These are phyloP conservation scores for Eumacrocentrus americanus DNA, from an alignment of 2,888 invertebrate species.

Conservation along the genomic window DNA sequence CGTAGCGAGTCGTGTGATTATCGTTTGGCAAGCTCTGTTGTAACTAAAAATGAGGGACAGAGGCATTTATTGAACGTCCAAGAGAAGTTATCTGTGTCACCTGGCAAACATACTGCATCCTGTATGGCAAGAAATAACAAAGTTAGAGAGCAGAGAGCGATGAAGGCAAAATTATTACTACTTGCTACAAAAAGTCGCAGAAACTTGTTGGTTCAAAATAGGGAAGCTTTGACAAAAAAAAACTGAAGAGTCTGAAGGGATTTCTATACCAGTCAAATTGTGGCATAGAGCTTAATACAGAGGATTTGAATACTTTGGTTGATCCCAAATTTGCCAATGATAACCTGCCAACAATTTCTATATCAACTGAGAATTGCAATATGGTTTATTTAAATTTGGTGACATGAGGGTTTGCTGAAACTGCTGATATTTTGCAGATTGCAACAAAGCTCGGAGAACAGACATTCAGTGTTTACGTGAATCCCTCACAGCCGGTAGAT, in stretches of 20 bases:
- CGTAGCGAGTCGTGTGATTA: conserved; percentile 15
- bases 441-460: too few relatives aligned
- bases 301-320: too few relatives aligned
- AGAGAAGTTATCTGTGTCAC: not conserved
- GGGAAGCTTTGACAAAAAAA: conserved; percentile 19
- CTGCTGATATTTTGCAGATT: too few relatives aligned
- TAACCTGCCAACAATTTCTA: too few relatives aligned
- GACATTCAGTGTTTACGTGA: too few relatives aligned
- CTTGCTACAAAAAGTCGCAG: conserved; percentile 22
- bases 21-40: conserved; percentile 17
- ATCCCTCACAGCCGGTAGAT: too few relatives aligned
- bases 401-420: too few relatives aligned
- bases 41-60: conserved; percentile 21
- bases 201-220: conserved; percentile 20
- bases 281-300: conserved; percentile 25
- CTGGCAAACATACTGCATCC: conserved; percentile 5
- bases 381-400: too few relatives aligned
- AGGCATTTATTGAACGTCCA: conserved; percentile 8
- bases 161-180: conserved; percentile 24
- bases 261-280: conserved; percentile 34
- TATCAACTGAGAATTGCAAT: too few relatives aligned
- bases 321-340: too few relatives aligned
- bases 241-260: conserved; percentile 28
- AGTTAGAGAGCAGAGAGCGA: conserved; percentile 14
- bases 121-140: conserved; percentile 3